These are phyloP conservation scores for Eremophila alpestris DNA, from an alignment of 2,797 vertebrate genomes.

Conservation along the genomic window DNA sequence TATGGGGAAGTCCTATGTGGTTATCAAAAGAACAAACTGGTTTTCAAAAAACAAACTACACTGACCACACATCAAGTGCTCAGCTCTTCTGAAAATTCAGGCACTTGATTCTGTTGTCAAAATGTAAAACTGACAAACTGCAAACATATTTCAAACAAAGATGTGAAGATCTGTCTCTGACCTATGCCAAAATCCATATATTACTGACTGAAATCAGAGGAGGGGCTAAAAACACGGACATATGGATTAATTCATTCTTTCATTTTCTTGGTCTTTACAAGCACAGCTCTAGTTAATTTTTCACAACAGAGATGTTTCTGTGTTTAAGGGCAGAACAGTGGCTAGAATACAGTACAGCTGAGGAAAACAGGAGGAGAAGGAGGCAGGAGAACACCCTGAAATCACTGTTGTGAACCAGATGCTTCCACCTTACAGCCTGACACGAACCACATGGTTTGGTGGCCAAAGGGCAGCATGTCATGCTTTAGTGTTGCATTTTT, in stretches of 20 bases:
- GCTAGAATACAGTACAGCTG: neutral
- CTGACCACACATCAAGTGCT: neutral
- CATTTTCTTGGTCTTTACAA: neutral
- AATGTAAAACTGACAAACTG: neutral
- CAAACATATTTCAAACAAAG: neutral
- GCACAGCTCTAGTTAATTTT: neutral
- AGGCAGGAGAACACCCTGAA: slow-evolving; percentile 23
- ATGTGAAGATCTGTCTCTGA: neutral
- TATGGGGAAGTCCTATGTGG: neutral
- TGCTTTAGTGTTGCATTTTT: neutral
- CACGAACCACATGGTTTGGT: neutral
- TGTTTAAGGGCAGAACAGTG: neutral
- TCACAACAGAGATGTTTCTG: neutral
- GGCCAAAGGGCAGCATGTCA: slow-evolving; percentile 5
- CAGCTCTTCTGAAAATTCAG: neutral
- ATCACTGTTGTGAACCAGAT: slow-evolving; percentile 13
- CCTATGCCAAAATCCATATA: neutral
- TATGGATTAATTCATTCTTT: neutral
- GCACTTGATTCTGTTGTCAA: neutral
- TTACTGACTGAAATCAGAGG: neutral
- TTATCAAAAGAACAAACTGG: neutral
- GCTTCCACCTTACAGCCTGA: slow-evolving; percentile 29
- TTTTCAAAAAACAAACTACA: neutral
- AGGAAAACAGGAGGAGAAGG: neutral
- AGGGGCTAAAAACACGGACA: neutral